These are phyloP conservation scores for Liasis olivaceus DNA, from an alignment of 2,797 vertebrate genomes.

Conservation along the genomic window DNA sequence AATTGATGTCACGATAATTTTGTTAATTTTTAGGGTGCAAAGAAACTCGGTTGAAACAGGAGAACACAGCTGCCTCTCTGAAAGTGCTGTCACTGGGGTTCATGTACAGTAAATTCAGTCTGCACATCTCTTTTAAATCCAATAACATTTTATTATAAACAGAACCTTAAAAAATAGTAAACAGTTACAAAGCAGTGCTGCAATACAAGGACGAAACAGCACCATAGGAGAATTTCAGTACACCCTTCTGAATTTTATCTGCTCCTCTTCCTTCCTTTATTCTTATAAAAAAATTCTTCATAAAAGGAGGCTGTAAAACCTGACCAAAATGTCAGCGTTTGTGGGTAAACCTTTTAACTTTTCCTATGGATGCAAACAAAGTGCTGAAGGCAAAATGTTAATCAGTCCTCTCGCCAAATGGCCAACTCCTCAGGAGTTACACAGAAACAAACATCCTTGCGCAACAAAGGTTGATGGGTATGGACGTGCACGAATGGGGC, in stretches of 20 bases:
- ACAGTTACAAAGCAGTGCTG: not conserved
- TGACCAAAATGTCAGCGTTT: not conserved
- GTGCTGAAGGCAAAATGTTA: not conserved
- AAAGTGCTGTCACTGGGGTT: not conserved
- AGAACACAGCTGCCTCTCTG: not conserved
- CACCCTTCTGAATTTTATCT: too few relatives aligned
- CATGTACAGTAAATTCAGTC: not conserved
- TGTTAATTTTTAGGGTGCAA: not conserved
- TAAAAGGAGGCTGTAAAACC: not conserved
- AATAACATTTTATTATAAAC: not conserved
- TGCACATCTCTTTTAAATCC: not conserved
- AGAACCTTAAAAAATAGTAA: not conserved
- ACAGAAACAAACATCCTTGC: not conserved
- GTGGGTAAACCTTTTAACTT: not conserved
- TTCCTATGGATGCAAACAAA: not conserved
- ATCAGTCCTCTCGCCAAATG: not conserved
- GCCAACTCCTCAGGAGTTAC: slow-evolving; percentile 5
- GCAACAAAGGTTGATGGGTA: not conserved
- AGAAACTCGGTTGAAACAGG: not conserved
- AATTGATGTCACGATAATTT: not conserved
- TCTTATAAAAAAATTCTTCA: not conserved
- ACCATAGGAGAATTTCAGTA: too few relatives aligned
- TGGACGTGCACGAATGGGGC: too few relatives aligned
- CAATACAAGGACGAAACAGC: not conserved
- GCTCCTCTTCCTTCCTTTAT: not conserved